Conservation (phyloP, 2,797 vertebrate species). For the Cichlasoma orientale region DNA sequence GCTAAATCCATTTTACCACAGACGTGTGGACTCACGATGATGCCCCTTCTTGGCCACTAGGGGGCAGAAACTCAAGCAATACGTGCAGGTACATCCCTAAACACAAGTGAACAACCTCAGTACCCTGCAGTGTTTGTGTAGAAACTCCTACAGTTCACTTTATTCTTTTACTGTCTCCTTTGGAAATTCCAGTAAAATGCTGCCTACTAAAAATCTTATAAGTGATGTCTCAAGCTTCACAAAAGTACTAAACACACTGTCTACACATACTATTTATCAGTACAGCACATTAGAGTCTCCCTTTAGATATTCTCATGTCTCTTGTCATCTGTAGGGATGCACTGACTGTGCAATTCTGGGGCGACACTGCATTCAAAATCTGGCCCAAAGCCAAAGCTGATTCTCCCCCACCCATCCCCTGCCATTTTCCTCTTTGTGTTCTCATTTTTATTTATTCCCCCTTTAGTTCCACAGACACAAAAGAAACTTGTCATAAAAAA, state of each 20-base stretch:
- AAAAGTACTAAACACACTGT: not conserved
- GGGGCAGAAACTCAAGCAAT: not conserved
- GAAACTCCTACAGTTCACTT: not conserved
- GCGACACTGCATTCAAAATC: no score
- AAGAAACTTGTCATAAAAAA: no score
- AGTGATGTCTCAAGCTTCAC: not conserved
- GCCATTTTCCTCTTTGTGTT: no score
- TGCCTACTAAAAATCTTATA: not conserved
- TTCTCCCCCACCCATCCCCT: no score
- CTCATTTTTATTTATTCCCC: no score
- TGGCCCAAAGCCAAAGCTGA: no score
- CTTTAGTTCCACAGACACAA: no score
- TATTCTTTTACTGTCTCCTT: not conserved
- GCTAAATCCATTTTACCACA: constrained; percentile 13
- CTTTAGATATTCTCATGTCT: not conserved
- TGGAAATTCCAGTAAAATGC: not conserved
- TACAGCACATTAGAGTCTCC: not conserved
- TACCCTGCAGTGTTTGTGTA: not conserved
- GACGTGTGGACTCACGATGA: not conserved
- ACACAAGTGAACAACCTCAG: not conserved
- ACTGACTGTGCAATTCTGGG: not conserved
- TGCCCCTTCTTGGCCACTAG: not conserved
- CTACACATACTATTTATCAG: not conserved
- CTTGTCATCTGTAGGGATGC: not conserved
- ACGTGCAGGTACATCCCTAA: not conserved